Base-by-base conservation (phyloP, 2,113 vertebrate species). In the Notiomystis cincta region DNA sequence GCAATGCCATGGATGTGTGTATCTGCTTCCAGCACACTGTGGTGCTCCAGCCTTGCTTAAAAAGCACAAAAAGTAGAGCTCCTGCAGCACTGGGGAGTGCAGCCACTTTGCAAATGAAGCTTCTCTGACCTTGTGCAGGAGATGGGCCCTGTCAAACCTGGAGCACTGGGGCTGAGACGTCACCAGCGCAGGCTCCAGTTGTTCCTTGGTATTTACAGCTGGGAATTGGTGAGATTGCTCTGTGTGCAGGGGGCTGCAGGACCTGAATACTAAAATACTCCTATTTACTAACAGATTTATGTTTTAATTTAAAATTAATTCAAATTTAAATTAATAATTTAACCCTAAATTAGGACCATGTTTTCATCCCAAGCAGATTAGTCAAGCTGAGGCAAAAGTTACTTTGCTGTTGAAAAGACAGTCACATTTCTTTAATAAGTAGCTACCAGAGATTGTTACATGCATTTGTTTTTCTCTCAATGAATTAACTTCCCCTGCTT, bases 111-210 rank as follows among this genome's bases (percentile, higher is more conserved):
- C 51, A 95, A 95, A 94, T 89, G 87, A 97, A 98, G 66, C 97
- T 96, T 65, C 58, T 93, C 97, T 98, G 97, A 97, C 98, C 96
- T 98, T 98, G 97, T 96, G 87, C 95, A 38, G 67, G 82, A 97
- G 96, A 82, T 61, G 81, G 90, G 73, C 89, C 47, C 90, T 96
- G 93, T 83, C 95, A 94, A 79, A 61, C 47, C 89, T 93, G 80
- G 90, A 96, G 97, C 65, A 33, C 50, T 28, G 33, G 82, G 88
- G 33, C 97, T 97, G 98, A 97, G 97, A 98, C 95, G 96, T 98
- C 86, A 83, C 97, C 76, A 62, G 62, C 6, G 2, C 22, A 14
- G 82, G 66, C 93, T 93, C 84, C 71, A 61, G 87, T 86, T 17
- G 28, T 85, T 95, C 78, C 57, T 19, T 94, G 96, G 76, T 97